Base-by-base conservation (phyloP, 2,797 vertebrate species). In the Phataginus tetradactyla region DNA sequence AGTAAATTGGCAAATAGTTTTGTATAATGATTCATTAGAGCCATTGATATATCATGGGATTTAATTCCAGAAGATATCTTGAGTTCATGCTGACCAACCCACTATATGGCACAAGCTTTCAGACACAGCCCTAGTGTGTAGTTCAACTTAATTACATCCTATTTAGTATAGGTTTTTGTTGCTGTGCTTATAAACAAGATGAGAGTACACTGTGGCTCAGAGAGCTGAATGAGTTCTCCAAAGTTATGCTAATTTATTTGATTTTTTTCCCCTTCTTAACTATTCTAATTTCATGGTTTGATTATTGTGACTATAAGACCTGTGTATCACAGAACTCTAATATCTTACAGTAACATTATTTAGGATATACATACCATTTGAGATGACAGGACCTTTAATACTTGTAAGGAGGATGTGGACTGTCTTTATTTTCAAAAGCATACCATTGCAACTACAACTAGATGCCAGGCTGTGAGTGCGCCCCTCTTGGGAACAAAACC, bases 61-160 rank as follows among this genome's bases (percentile, higher is more conserved):
- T 66, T 57, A 25, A 72, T 37, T 42, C 20, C 14, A 34, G 37
- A 39, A 25, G 42, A 14, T 23, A 45, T 0, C 1, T 29, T 42
- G 21, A 66, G 4, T 69, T 84, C 6, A 34, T 20, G 29, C 27
- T 21, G 25, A 75, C 20, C 55, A 45, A 13, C 1, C n/a, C 27
- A 14, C 8, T 9, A 5, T 1, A 29, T 4, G 23, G 4, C 15
- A 12, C 8, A 20, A 1, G 3, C 11, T 7, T n/a, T 53, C 34
- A 11, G 7, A 17, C 0, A 4, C n/a, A 29, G 15, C 5, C 18
- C 12, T 29, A 3, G 8, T n/a, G 23, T 29, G 7, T 14, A 10
- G n/a, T 32, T 7, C 25, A 5, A 2, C 3, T 39, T n/a, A 21
- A 37, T n/a, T 10, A 2, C 10, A 12, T 13, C 15, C 23, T 18